Percentiles rank a stretch among this genome's conserved stretches.
Conservation (phyloP, 2,888 invertebrate species). For the Chrysotoxum bicinctum region DNA sequence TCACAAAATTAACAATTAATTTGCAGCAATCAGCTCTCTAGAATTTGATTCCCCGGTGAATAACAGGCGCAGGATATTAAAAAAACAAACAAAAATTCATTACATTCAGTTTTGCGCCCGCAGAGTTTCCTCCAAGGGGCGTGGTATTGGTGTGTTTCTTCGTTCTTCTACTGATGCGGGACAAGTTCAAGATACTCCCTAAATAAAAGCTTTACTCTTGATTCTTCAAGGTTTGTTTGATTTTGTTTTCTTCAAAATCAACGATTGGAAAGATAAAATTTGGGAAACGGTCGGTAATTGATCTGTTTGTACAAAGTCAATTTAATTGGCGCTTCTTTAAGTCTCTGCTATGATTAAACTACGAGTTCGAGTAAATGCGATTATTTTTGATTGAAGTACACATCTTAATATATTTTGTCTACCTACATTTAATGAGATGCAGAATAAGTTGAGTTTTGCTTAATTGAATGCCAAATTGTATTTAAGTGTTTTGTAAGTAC, state of each 20-base stretch:
- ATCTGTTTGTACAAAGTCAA: conserved; percentile 49
- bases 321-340: conserved; percentile 42
- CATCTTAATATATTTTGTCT: conserved; percentile 2
- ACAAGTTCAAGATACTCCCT: conserved; percentile 16
- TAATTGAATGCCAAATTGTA: conserved; percentile 5
- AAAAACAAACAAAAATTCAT: conserved; percentile 64
- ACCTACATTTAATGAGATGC: neutral
- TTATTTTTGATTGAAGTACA: conserved; percentile 25
- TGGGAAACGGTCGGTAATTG: conserved; percentile 42
- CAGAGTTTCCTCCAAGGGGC: neutral
- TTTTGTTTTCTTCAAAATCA: conserved; percentile 31
- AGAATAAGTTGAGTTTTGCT: neutral
- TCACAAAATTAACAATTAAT: conserved; percentile 60
- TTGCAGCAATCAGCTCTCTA: conserved; percentile 39
- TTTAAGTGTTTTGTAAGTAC: neutral
- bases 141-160: neutral
- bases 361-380: conserved; percentile 2
- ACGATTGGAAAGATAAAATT: conserved; percentile 21
- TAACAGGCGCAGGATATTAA: conserved; percentile 46
- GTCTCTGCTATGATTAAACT: conserved; percentile 19
- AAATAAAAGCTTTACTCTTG: neutral
- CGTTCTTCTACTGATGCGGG: neutral
- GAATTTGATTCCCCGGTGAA: conserved; percentile 17
- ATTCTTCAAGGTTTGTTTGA: conserved; percentile 7
- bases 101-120: conserved; percentile 41